Base-by-base conservation (phyloP, 2,113 vertebrate species). In the Pagrus major region DNA sequence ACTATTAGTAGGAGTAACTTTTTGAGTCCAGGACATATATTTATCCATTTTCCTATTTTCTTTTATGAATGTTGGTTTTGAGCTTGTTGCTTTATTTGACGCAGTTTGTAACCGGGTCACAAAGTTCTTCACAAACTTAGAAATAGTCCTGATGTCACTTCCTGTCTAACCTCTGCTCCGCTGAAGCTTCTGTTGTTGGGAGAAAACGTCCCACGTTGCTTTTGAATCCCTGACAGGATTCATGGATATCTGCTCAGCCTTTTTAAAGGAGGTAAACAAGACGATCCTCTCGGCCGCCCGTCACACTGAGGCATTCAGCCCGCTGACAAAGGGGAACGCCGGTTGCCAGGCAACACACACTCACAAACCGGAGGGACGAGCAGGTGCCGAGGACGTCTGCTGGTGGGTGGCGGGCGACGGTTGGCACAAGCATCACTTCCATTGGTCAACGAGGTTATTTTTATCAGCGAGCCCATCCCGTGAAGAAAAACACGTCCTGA, bases 371-470 rank as follows among this genome's bases (percentile, higher is more conserved):
- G 35, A 55, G 70, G 54, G 68, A 61, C 52, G 52, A 93, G 87
- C 93, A 93, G 92, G 93, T 93, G 92, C 81, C 71, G 51, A 71
- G 63, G 86, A 76, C 75, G 54, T 76, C 33, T 83, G 86, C 73
- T 74, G 61, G 52, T 60, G 70, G 76, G 66, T 46, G 86, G 81
- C 64, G 2, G 71, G 74, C 60, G 39, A 61, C 23, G 59, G 65
- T 73, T 92, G 88, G 86, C 86, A 91, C 64, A 35, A 25, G 31
- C 64, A 9, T 51, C 29, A 33, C 81, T 88, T 78, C 86, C 83
- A 85, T 82, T 77, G 83, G 74, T 71, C 51, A 35, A 44, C 1
- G 46, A 6, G 63, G 72, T 58, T 94, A 93, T 93, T 94, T 92
- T 85, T 89, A 87, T 69, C 77, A 2, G 23, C 10, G 20, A 71